Evolutionary conservation across 92 coral and sea anemone species (phyloP).

Genomic region (Parazoanthus swiftii): DNA sequence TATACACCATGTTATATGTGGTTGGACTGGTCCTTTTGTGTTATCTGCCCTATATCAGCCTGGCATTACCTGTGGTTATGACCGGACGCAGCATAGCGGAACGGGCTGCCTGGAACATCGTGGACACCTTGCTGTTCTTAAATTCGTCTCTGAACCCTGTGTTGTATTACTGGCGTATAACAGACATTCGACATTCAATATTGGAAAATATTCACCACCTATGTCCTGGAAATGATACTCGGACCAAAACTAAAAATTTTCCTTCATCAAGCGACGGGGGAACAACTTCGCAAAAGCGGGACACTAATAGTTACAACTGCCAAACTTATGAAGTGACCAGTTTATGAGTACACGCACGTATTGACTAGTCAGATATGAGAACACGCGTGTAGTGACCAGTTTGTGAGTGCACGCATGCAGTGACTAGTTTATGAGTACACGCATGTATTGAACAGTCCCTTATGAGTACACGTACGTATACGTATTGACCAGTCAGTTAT

Average conservation of each 20-base stretch:
- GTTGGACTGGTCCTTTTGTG: constrained; percentile 50
- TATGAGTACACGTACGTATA: not conserved
- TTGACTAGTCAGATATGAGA: too few relatives aligned
- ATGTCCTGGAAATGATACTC: not conserved
- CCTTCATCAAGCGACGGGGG: not conserved
- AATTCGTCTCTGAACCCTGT: constrained; percentile 58
- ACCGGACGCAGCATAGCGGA: constrained; percentile 51
- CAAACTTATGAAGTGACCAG: not conserved
- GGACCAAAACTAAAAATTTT: not conserved
- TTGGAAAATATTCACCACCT: not conserved
- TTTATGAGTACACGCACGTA: not conserved
- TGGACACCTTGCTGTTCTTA: constrained; percentile 48
- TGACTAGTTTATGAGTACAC: not conserved
- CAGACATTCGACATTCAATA: constrained; percentile 48
- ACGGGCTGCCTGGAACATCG: constrained; percentile 50
- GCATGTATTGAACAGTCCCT: too few relatives aligned
- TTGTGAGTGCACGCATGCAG: not conserved
- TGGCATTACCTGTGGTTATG: constrained; percentile 42
- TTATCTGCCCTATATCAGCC: constrained; percentile 54
- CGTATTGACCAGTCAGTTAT: not conserved
- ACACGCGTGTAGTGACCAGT: not conserved
- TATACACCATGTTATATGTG: constrained; percentile 53
- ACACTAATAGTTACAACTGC: not conserved
- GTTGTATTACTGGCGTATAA: constrained; percentile 58
- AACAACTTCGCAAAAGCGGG: not conserved